Evolutionary conservation across 2,888 invertebrate genomes (phyloP), one percentile per base, ranked within the genome.

Genomic region (Sarcophaga variegata): DNA sequence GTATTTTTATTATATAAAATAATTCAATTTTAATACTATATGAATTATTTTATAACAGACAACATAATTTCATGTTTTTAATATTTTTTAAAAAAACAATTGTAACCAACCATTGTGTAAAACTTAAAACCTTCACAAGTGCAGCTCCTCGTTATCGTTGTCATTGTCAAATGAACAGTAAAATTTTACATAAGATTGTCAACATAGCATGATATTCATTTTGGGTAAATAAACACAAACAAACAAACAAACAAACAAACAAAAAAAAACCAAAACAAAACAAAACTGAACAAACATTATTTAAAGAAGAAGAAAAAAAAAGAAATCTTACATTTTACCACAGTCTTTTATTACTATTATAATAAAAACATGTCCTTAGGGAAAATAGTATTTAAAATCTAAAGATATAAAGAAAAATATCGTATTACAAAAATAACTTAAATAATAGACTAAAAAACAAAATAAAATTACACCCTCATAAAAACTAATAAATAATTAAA

Each of bases 101-200:
- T 14, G 62, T 3, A 60, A 69, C 71, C 49, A 59, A 47, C 45
- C 67, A 74, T 78, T 83, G 69, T 87, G 83, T 81, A 87, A 71
- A 66, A 79, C 66, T 66, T 54, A 75, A 37, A 79, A 79, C 81
- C 87, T 84, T 87, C 87, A 87, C 81, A 84, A 84, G 81, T 84
- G 87, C 87, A 87, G 87, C 87, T 87, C 87, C 87, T 84, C 84
- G 76, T 87, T 87, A 84, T 84, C 81, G 87, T 87, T 87, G 87
- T 84, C 84, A 87, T 87, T 87, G 4, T 54, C 17, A 84, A 78
- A 77, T 80, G 76, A 77, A 74, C n/a, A 64, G 17, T 49, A 81
- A 83, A 67, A 25, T 49, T 76, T 54, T 17, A 54, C 77, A 81
- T 74, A 22, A 37, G 70, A 77, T 81, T 87, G 76, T 87, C 84